A percentile compares a stretch with the other conserved stretches of the same genome.
phyloP scores from a whole-genome alignment of 2,113 vertebrate genomes.

The Chlamydotis undulata region DNA sequence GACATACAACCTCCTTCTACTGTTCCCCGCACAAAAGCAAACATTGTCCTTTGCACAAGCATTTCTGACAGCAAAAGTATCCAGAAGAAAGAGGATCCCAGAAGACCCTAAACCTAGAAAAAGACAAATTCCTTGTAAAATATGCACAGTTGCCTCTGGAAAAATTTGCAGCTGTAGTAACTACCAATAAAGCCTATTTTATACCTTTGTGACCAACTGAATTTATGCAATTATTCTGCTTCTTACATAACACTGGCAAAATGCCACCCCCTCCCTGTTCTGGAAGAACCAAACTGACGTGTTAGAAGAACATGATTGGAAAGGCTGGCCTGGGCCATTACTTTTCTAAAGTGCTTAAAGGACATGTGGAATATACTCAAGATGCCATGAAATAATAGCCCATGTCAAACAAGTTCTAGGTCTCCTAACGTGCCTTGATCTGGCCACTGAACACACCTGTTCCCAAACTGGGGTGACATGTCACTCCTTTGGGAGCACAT shows the following conservation, averaged over 20 bases:
- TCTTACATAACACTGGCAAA: conserved; percentile 53
- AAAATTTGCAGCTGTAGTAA: neutral
- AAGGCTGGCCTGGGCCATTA: conserved; percentile 35
- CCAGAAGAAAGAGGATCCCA: neutral
- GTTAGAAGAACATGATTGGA: conserved; percentile 20
- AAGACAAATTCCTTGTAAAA: neutral
- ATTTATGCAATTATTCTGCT: conserved; percentile 32
- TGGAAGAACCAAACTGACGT: conserved; percentile 47
- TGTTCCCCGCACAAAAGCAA: neutral
- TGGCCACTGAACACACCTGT: conserved; percentile 62
- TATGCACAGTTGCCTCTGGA: neutral
- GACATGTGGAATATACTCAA: conserved; percentile 32
- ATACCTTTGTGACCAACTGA: conserved; percentile 27
- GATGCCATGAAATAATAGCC: conserved; percentile 55
- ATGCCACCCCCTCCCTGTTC: conserved; percentile 57
- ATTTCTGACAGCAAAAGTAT: neutral
- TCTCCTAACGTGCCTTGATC: neutral
- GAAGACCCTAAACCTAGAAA: neutral
- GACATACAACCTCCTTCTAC: neutral
- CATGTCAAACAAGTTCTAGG: conserved; percentile 39
- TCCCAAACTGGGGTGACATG: conserved; percentile 44
- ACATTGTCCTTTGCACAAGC: neutral
- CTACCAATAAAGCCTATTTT: conserved; percentile 33
- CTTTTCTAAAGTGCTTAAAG: conserved; percentile 35
- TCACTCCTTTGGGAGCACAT: neutral